Base-by-base conservation (phyloP, 2,797 vertebrate genomes). In the Staurois parvus region DNA sequence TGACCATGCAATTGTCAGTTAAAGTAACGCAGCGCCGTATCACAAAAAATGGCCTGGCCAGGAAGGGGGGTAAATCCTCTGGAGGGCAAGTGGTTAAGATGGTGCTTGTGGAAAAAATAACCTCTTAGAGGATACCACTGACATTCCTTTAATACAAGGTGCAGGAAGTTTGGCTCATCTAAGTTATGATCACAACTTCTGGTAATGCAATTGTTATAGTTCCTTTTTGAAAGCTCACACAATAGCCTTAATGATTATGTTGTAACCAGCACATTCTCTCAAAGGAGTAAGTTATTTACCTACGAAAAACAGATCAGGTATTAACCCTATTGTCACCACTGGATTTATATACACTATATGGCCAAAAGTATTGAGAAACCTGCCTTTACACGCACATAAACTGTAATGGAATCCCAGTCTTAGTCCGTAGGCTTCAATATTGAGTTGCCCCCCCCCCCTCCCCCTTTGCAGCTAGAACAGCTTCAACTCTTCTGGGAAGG, bases 191-290 rank as follows among this genome's bases (percentile, higher is more conserved):
- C 66, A 72, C 48, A 42, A 4, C 66, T 45, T 32, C 48, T 37
- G 75, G 17, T 70, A 42, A 76, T 62, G 17, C 6, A 75, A 78
- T 78, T 84, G 67, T 84, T 72, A 19, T 56, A 59, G 83, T 78
- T 84, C 75, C 75, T 72, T 15, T 72, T 13, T n/a, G 75, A 72
- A 42, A 84, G 30, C 45, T 34, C n/a, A 78, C 48, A 84, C 74
- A 78, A 84, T 77, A 52, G 48, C 48, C 59, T 72, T 34, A 42
- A 32, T 84, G 67, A 78, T 72, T 32, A 30, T 45, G 52, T 45
- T 64, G 67, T 62, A 76, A 59, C 52, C 66, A 84, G 26, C 32
- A n/a, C 48, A 24, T 70, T 76, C n/a, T 42, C 74, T 64, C 75
- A 72, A 37, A 78, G 83, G 67, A 30, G 21, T 29, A 45, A 76